Conservation (phyloP, 2,888 invertebrate genomes). For the Disparrhopalites patrizii region DNA sequence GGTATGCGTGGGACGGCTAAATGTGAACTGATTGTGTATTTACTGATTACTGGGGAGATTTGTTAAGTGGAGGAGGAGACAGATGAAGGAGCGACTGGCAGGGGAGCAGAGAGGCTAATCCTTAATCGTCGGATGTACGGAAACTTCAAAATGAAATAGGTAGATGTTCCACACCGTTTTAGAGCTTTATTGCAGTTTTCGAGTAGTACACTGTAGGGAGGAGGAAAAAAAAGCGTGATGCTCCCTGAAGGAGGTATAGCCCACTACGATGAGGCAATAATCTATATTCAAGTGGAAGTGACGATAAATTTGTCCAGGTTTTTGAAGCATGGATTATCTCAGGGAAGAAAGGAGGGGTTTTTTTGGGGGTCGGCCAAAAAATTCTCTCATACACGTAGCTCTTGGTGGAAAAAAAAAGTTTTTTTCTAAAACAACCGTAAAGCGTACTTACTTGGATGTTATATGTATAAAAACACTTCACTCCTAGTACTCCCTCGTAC, state of each 20-base stretch:
- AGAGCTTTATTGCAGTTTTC: not conserved
- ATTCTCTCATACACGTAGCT: constrained; percentile 14
- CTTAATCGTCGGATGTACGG: no score
- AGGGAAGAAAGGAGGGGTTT: constrained; percentile 20
- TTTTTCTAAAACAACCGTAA: constrained; percentile 6
- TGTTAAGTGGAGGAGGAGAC: no score
- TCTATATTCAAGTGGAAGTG: constrained; percentile 37
- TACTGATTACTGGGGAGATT: no score
- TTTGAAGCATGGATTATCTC: constrained; percentile 39
- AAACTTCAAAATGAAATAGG: no score
- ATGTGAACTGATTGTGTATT: no score
- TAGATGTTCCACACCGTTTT: no score
- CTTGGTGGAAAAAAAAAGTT: no score
- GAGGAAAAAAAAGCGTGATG: no score
- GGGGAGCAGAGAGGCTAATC: no score
- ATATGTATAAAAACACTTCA: not conserved
- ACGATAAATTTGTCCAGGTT: constrained; percentile 39
- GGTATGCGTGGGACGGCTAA: no score
- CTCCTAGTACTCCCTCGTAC: not conserved
- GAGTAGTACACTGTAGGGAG: not conserved
- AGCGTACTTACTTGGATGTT: not conserved
- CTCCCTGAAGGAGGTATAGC: no score
- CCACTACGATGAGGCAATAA: constrained; percentile 29
- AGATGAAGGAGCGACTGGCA: not conserved
- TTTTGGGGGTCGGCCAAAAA: constrained; percentile 32